phyloP scores from a whole-genome alignment of 2,797 vertebrate species.

The Orientallactaga sibirica region DNA sequence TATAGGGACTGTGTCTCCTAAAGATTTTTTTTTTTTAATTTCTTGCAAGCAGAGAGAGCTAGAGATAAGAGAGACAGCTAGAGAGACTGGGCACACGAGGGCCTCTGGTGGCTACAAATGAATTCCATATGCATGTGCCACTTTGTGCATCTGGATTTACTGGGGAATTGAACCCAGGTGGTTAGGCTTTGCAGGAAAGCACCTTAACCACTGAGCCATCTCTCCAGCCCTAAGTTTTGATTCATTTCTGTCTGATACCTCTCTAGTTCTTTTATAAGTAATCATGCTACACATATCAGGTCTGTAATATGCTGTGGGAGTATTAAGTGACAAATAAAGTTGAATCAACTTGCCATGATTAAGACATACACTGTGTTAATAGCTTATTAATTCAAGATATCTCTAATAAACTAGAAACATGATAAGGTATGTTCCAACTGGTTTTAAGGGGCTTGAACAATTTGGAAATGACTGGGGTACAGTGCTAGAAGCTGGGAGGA shows the following conservation, averaged over 20 bases:
- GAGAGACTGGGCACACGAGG: too few species aligned
- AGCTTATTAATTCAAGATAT: neutral
- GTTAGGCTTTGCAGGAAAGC: too few species aligned
- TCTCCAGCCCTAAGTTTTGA: too few species aligned
- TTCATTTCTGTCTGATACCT: neutral
- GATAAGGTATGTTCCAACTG: neutral
- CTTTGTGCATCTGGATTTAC: neutral
- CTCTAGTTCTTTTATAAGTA: neutral
- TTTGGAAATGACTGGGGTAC: neutral
- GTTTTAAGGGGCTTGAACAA: neutral
- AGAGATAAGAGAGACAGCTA: too few species aligned
- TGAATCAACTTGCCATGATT: neutral
- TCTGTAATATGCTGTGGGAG: neutral
- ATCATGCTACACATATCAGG: neutral
- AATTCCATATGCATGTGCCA: too few species aligned
- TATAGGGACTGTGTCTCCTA: neutral
- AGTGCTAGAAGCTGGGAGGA: neutral
- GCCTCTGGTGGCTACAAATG: too few species aligned
- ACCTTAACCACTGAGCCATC: too few species aligned
- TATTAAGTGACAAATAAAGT: neutral
- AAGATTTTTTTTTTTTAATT: neutral
- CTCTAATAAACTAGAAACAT: neutral
- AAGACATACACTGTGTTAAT: neutral
- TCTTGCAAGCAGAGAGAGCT: too few species aligned
- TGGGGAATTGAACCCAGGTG: too few species aligned